These are phyloP conservation scores for Zaprionus camerounensis DNA, from an alignment of 1,140 invertebrate genomes.

Conservation along the genomic window DNA sequence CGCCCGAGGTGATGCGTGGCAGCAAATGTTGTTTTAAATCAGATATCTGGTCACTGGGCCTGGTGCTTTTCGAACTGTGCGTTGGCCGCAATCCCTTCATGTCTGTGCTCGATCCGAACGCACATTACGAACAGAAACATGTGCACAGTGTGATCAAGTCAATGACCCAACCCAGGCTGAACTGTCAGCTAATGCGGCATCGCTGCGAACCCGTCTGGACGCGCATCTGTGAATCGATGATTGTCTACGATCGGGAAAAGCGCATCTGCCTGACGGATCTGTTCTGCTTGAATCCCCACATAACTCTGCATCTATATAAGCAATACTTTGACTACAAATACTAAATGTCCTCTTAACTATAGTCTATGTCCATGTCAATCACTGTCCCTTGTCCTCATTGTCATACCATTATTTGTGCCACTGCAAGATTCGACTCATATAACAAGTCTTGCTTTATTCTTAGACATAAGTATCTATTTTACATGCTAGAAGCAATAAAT, in stretches of 20 bases:
- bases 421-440: background rate
- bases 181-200: constrained; percentile 56
- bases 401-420: background rate
- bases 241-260: constrained; percentile 59
- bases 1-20: constrained; percentile 91
- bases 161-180: constrained; percentile 49
- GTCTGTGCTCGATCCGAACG: constrained; percentile 33
- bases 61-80: constrained; percentile 90
- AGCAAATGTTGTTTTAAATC: constrained; percentile 88
- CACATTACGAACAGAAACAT: constrained; percentile 44
- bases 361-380: background rate
- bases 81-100: constrained; percentile 89
- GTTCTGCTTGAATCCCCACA: constrained; percentile 43
- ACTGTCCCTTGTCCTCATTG: background rate
- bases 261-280: constrained; percentile 68
- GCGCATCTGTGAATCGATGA: constrained; percentile 67
- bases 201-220: constrained; percentile 61
- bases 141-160: constrained; percentile 53
- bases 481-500: constrained; percentile 30
- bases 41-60: constrained; percentile 93
- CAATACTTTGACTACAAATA: constrained; percentile 76
- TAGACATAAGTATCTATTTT: constrained; percentile 16
- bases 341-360: constrained; percentile 22
- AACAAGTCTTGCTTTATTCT: constrained; percentile 20
- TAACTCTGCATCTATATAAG: constrained; percentile 59